Base-by-base conservation (phyloP, 2,797 vertebrate genomes). In the Numenius phaeopus region DNA sequence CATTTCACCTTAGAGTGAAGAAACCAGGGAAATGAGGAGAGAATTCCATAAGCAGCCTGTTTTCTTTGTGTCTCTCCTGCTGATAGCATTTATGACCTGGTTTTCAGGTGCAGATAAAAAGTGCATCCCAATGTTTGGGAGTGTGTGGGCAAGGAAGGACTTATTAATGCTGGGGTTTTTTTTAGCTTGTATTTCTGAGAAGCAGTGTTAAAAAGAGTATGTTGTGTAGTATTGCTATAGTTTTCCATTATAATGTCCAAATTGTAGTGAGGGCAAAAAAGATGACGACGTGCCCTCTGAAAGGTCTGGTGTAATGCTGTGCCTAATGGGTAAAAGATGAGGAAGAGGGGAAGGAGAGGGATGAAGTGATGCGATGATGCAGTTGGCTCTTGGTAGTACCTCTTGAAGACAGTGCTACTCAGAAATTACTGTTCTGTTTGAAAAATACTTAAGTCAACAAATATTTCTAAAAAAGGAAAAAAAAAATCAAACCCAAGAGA, bases 271-370 rank as follows among this genome's bases (percentile, higher is more conserved):
- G 23, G 23, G 2, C 13, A 57, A 75, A 61, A 37, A 32, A 37
- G 9, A 26, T 6, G 3, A 24, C 12, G 11, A 13, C 0, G 0
- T 29, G 20, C 34, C 30, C 65, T 2, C 14, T 42, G 11, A 18
- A 59, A 69, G 42, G 9, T 26, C 52, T 62, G 37, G 8, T 70
- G 8, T 42, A 52, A 50, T 7, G 3, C 22, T n/a, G 2, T 40
- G 4, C 24, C 42, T 87, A 27, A 24, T 10, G 22, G 8, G 5
- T 61, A 57, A n/a, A 83, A 40, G 37, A 66, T 42, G 19, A 80
- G 22, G 29, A 70, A 17, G 10, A 18, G 12, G 34, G 4, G 13
- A n/a, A 82, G 54, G 14, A 77, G 14, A 32, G 24, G 49, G 34
- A 40, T 39, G n/a, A 64, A 71, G 11, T 4, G 12, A 13, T 19